These are phyloP conservation scores for Limulus polyphemus DNA, from an alignment of 2,888 invertebrate species.

Conservation along the genomic window DNA sequence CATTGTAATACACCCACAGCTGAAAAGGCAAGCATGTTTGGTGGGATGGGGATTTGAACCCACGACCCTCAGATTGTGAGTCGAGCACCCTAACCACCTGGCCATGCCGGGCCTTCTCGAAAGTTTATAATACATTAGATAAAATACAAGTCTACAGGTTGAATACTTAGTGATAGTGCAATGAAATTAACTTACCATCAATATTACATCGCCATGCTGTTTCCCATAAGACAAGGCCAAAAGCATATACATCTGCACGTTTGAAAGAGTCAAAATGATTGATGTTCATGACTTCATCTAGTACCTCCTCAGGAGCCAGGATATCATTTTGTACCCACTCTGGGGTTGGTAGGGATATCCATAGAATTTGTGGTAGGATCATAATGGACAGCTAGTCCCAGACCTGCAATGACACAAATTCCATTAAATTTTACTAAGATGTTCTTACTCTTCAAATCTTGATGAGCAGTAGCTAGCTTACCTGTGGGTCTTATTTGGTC, in stretches of 20 bases:
- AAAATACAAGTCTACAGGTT: too few species aligned
- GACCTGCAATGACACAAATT: conserved; percentile 90
- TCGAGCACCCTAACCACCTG: too few species aligned
- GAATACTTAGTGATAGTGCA: too few species aligned
- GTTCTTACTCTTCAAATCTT: conserved; percentile 57
- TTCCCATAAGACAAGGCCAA: conserved; percentile 40
- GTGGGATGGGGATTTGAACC: too few species aligned
- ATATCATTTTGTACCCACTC: conserved; percentile 82
- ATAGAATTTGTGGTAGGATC: conserved; percentile 70
- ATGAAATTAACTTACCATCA: conserved; percentile 27
- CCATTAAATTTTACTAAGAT: conserved; percentile 66
- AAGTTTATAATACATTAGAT: too few species aligned
- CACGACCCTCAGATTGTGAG: too few species aligned
- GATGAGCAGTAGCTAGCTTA: conserved; percentile 28
- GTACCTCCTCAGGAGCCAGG: conserved; percentile 30
- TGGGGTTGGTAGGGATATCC: conserved; percentile 72
- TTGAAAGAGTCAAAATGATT: conserved; percentile 40
- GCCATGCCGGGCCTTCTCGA: too few species aligned
- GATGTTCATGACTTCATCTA: conserved; percentile 37
- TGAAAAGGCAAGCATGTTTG: too few species aligned
- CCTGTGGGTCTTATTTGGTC: too few species aligned
- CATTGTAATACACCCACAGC: too few species aligned
- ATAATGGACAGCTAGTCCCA: conserved; percentile 89
- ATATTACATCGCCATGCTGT: conserved; percentile 35
- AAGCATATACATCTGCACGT: conserved; percentile 39